Evolutionary conservation across 2,888 invertebrate genomes (phyloP).

Genomic region (Creontiades dilutus): DNA sequence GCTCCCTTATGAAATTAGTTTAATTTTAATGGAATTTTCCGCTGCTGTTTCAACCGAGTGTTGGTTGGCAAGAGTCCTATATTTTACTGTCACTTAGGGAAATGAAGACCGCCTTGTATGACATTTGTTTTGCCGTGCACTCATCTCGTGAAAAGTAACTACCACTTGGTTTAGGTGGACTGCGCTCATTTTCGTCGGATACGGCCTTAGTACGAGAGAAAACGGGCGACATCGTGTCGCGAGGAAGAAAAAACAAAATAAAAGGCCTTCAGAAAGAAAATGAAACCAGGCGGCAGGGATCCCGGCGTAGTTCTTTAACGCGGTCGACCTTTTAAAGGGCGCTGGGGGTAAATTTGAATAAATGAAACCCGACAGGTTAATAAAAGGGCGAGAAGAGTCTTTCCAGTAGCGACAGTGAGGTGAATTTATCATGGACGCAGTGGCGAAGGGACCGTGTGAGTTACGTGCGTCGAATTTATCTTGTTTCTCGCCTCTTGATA

Average conservation of each 20-base stretch:
- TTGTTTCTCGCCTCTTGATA: constrained; percentile 24
- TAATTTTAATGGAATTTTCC: not conserved
- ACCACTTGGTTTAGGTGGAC: constrained; percentile 35
- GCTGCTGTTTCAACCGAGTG: not conserved
- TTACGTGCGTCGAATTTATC: constrained; percentile 62
- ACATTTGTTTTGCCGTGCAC: constrained; percentile 15
- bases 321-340: constrained; percentile 2
- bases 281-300: constrained; percentile 10
- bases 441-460: constrained; percentile 23
- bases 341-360: constrained; percentile 47
- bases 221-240: not conserved
- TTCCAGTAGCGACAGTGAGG: constrained; percentile 45
- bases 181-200: constrained; percentile 3
- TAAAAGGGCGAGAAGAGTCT: constrained; percentile 52
- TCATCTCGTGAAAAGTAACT: constrained; percentile 39
- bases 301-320: constrained; percentile 9
- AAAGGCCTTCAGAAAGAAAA: constrained; percentile 7
- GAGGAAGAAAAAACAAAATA: constrained; percentile 24
- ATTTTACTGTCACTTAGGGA: constrained; percentile 16
- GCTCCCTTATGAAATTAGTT: not conserved
- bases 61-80: not conserved
- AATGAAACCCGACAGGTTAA: constrained; percentile 65
- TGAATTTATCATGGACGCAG: constrained; percentile 56
- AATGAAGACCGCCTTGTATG: not conserved
- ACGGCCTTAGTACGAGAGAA: not conserved